phyloP scores from a whole-genome alignment of 2,888 invertebrate species.

The Cryptus armator region DNA sequence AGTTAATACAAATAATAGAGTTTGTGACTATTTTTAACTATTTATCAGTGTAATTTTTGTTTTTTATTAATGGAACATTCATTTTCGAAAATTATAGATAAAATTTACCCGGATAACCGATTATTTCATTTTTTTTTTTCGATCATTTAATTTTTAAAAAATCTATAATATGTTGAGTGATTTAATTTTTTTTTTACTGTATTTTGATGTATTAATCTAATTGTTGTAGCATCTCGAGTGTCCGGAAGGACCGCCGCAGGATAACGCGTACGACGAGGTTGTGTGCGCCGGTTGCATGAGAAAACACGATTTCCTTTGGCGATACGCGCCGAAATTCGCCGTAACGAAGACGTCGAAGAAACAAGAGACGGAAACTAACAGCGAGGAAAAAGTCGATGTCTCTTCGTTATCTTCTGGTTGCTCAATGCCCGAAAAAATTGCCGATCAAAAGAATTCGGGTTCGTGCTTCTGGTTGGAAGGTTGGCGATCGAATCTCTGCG shows the following conservation, averaged over 20 bases:
- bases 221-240: slow-evolving; percentile 88
- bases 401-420: slow-evolving; percentile 74
- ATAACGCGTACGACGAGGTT: slow-evolving; percentile 91
- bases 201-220: not conserved
- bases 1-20: no score
- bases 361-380: slow-evolving; percentile 71
- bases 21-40: no score
- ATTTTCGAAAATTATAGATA: no score
- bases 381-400: slow-evolving; percentile 77
- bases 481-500: slow-evolving; percentile 92
- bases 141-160: no score
- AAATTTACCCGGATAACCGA: no score
- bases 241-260: slow-evolving; percentile 86
- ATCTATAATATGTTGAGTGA: no score
- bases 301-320: slow-evolving; percentile 91
- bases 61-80: no score
- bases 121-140: no score
- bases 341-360: slow-evolving; percentile 74
- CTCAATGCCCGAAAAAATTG: slow-evolving; percentile 75
- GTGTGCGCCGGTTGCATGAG: slow-evolving; percentile 92
- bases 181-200: not conserved
- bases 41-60: no score
- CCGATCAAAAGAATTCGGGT: slow-evolving; percentile 81
- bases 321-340: slow-evolving; percentile 87
- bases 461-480: slow-evolving; percentile 92